These are phyloP conservation scores for Asbolus verrucosus DNA, from an alignment of 1,140 invertebrate genomes.

Conservation along the genomic window DNA sequence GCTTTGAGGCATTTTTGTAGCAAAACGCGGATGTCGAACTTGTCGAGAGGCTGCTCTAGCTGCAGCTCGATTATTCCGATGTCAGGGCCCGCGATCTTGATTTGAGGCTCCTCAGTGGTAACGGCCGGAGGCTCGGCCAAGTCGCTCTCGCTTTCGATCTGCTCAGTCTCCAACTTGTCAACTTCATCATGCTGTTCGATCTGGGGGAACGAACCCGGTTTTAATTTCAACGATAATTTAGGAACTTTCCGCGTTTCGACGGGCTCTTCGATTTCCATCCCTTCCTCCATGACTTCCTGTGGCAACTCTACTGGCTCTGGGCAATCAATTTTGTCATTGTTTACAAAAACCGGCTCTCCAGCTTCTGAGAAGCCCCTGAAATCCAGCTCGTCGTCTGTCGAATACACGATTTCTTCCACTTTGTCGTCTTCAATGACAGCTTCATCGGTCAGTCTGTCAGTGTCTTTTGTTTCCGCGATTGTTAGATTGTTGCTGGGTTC, in stretches of 20 bases:
- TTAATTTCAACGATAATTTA: slow-evolving; percentile 68
- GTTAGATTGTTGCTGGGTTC: not conserved
- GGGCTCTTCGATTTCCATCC: slow-evolving; percentile 21
- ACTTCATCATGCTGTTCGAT: slow-evolving; percentile 65
- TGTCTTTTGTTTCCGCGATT: slow-evolving; percentile 4
- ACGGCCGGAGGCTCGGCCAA: slow-evolving; percentile 49
- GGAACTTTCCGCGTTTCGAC: slow-evolving; percentile 65
- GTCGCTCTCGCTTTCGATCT: slow-evolving; percentile 60
- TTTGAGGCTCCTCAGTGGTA: slow-evolving; percentile 26
- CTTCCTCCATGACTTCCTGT: slow-evolving; percentile 47
- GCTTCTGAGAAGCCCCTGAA: slow-evolving; percentile 23
- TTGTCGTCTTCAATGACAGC: slow-evolving; percentile 19
- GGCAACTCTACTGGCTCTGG: not conserved
- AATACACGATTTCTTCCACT: slow-evolving; percentile 26
- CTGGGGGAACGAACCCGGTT: slow-evolving; percentile 56
- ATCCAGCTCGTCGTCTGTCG: slow-evolving; percentile 30
- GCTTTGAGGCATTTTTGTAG: slow-evolving; percentile 78
- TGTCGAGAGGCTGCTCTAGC: slow-evolving; percentile 78
- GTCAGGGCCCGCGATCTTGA: slow-evolving; percentile 71
- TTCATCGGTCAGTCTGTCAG: slow-evolving; percentile 12
- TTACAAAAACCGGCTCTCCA: slow-evolving; percentile 17
- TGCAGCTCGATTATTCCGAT: slow-evolving; percentile 77
- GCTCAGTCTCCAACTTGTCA: slow-evolving; percentile 63
- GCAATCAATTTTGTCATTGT: slow-evolving; percentile 39
- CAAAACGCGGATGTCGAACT: slow-evolving; percentile 76